Conservation (phyloP, 2,113 vertebrate genomes). For the Toxotes jaculatrix region DNA sequence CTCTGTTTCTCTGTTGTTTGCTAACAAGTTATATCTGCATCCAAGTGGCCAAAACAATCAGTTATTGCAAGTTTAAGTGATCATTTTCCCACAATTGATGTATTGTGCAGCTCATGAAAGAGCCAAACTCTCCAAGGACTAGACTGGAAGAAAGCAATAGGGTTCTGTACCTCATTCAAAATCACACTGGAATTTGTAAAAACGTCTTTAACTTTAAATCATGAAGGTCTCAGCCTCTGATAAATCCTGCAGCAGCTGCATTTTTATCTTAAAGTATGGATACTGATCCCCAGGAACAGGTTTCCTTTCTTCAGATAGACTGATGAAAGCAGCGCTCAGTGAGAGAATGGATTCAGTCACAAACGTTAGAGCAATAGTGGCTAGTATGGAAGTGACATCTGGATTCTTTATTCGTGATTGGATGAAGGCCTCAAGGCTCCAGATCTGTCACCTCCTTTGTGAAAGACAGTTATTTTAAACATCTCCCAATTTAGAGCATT, state of each 20-base stretch:
- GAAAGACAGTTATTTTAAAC: slow-evolving; percentile 8
- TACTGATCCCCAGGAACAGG: background rate
- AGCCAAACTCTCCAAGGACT: background rate
- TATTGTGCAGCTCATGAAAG: background rate
- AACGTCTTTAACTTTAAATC: background rate
- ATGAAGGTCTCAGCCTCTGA: background rate
- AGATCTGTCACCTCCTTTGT: slow-evolving; percentile 29
- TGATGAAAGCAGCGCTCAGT: background rate
- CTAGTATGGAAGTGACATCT: background rate
- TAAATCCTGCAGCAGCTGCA: background rate
- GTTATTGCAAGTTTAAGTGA: background rate
- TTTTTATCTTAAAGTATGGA: background rate
- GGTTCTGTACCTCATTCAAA: too few species aligned
- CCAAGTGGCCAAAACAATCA: background rate
- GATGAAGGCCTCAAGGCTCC: slow-evolving; percentile 12
- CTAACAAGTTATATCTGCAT: background rate
- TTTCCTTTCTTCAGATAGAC: background rate
- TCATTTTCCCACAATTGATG: background rate
- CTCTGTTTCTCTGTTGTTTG: background rate
- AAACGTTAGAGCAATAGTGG: background rate
- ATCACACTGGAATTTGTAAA: too few species aligned
- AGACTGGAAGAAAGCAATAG: background rate
- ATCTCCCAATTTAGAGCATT: slow-evolving; percentile 9
- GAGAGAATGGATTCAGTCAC: background rate
- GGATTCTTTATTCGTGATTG: background rate